Evolutionary conservation across 2,797 vertebrate species (phyloP).

Genomic region (Microchirus variegatus): DNA sequence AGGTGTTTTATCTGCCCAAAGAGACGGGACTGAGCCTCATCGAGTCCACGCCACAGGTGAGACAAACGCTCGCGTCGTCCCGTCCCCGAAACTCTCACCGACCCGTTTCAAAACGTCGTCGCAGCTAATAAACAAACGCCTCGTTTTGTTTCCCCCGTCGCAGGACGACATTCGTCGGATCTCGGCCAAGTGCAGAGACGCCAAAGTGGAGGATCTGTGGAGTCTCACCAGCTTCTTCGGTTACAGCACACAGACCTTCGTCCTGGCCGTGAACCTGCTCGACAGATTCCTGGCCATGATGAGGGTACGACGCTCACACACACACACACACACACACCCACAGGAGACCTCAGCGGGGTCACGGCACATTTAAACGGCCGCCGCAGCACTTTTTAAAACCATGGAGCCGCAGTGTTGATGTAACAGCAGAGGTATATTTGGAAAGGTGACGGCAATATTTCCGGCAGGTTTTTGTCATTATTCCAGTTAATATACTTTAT

Average conservation of each 20-base stretch:
- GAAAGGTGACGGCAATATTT: not conserved
- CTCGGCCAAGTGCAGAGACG: slow-evolving; percentile 90
- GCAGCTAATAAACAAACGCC: not conserved
- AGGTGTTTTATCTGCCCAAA: slow-evolving; percentile 88
- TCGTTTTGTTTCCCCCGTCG: slow-evolving; percentile 52
- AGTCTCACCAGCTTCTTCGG: slow-evolving; percentile 96
- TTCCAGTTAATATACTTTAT: not conserved
- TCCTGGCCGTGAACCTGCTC: slow-evolving; percentile 94
- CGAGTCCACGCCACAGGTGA: slow-evolving; percentile 87
- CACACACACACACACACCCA: slow-evolving; percentile 4
- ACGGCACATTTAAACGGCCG: not conserved
- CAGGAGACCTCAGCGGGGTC: not conserved
- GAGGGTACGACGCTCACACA: slow-evolving; percentile 81
- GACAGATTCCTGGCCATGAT: slow-evolving; percentile 97
- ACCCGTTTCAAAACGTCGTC: too few relatives aligned
- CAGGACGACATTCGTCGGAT: slow-evolving; percentile 88
- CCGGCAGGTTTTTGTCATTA: not conserved
- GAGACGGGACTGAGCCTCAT: slow-evolving; percentile 90
- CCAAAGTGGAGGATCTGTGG: slow-evolving; percentile 95
- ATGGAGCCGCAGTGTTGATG: not conserved
- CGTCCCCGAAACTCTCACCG: too few relatives aligned
- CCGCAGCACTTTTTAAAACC: not conserved
- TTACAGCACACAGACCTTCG: slow-evolving; percentile 95
- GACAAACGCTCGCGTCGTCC: not conserved
- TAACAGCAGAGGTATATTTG: not conserved